Base-by-base conservation (phyloP, 1,140 invertebrate species). In the Yoshiicerus persimilis region DNA sequence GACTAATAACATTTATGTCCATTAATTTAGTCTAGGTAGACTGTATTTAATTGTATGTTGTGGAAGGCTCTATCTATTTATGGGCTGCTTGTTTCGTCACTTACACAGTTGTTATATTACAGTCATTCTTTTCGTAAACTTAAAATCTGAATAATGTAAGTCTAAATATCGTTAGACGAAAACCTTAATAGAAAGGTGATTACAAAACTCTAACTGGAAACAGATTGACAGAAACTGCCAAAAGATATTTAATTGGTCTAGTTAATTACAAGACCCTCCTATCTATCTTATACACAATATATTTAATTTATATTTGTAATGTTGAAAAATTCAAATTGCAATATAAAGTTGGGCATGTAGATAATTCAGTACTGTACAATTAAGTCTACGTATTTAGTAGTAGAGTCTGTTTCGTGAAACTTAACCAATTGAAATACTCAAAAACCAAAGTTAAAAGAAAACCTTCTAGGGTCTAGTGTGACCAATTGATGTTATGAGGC, bases 401-500 rank as follows among this genome's bases (percentile, higher is more conserved):
- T 36, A 80, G 75, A 36, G 20, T 80, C 32, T 80, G 27, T 36
- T 32, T 5, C 16, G 32, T 80, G n/a, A n/a, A n/a, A n/a, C n/a
- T 36, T 20, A 36, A 36, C 32, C 32, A 38, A 36, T 8, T 80
- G 32, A 25, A 36, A 36, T 80, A 30, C 20, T 34, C 20, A 36
- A 36, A n/a, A 80, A 80, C 4, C 30, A 80, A 80, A 80, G 32
- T 30, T 64, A 66, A 66, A 9, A 70, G 9, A 64, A 36, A 80
- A 80, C 10, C n/a, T 2, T 47, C 62, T 66, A 80, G 23, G 32
- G 38, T 84, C 62, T 66, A 90, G 70, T 90, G 89, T 32, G 89
- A 88, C 89, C 89, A 90, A 85, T 88, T 86, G 47, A 90, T 75
- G 41, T 83, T 88, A 30, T 88, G 89, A 25, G 87, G 36, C 8